Conservation (phyloP, 2,113 vertebrate genomes). For the Balaenoptera acutorostrata region DNA sequence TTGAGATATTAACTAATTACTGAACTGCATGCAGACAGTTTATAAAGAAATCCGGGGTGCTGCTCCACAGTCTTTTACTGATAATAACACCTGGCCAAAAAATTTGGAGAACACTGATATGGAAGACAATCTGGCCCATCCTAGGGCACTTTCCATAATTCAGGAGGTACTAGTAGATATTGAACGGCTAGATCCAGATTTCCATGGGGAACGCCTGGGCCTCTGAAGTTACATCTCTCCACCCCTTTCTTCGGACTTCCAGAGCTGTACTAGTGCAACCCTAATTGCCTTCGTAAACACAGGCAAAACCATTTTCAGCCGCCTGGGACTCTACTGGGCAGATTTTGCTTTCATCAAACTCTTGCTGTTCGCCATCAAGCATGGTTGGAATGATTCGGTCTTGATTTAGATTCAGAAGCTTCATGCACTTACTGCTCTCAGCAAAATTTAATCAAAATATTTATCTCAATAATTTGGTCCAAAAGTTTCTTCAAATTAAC, state of each 20-base stretch:
- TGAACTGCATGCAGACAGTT: neutral
- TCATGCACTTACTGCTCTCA: constrained; percentile 53
- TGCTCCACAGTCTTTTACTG: neutral
- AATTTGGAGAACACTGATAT: neutral
- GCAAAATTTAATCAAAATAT: constrained; percentile 61
- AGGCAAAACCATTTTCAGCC: constrained; percentile 59
- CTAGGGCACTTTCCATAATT: neutral
- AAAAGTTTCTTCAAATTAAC: constrained; percentile 70
- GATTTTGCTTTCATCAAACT: constrained; percentile 42
- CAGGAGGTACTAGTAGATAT: neutral
- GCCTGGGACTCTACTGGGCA: neutral
- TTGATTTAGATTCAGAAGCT: constrained; percentile 60
- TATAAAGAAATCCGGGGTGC: neutral
- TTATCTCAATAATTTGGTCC: constrained; percentile 65
- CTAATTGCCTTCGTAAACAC: constrained; percentile 56
- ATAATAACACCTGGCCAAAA: neutral
- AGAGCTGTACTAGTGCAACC: neutral
- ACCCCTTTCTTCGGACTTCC: neutral
- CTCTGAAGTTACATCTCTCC: neutral
- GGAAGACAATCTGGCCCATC: neutral
- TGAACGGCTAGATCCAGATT: neutral
- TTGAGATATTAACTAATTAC: neutral
- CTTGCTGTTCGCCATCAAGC: constrained; percentile 36
- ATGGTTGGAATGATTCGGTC: constrained; percentile 30
- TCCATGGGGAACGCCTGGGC: neutral